Conservation (phyloP, 2,797 vertebrate species). For the Danio choprae region DNA sequence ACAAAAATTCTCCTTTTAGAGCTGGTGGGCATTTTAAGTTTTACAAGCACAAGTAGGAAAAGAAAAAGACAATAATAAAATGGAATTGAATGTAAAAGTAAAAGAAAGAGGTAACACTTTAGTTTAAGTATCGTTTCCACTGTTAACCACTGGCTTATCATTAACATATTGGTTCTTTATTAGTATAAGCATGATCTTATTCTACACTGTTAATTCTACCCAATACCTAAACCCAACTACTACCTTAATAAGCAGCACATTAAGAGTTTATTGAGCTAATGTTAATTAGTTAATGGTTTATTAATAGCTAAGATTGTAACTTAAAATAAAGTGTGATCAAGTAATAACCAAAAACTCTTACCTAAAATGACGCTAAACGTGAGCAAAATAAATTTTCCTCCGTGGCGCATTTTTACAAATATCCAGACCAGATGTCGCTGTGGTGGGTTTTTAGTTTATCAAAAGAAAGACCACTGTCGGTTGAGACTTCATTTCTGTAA, state of each 20-base stretch:
- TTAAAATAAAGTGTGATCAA: no score
- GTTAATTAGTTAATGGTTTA: no score
- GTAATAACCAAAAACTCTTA: constrained; percentile 34
- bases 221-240: no score
- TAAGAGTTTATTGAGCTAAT: no score
- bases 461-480: neutral
- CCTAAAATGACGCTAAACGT: constrained; percentile 44
- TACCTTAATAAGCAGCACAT: no score
- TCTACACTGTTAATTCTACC: no score
- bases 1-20: neutral
- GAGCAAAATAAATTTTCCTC: constrained; percentile 28
- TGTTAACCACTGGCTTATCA: no score
- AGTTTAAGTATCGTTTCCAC: no score
- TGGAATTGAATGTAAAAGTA: neutral
- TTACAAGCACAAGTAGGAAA: neutral
- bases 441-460: constrained; percentile 1
- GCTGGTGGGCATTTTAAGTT: neutral
- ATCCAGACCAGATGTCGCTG: neutral
- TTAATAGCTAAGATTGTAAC: no score
- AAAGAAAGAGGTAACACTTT: neutral
- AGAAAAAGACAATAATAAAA: neutral
- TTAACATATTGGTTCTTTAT: no score
- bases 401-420: constrained; percentile 46
- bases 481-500: neutral
- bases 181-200: no score